Percentiles rank a stretch among this genome's conserved stretches.
Evolutionary conservation across 2,113 vertebrate genomes (phyloP).

Genomic region (Carassius auratus): DNA sequence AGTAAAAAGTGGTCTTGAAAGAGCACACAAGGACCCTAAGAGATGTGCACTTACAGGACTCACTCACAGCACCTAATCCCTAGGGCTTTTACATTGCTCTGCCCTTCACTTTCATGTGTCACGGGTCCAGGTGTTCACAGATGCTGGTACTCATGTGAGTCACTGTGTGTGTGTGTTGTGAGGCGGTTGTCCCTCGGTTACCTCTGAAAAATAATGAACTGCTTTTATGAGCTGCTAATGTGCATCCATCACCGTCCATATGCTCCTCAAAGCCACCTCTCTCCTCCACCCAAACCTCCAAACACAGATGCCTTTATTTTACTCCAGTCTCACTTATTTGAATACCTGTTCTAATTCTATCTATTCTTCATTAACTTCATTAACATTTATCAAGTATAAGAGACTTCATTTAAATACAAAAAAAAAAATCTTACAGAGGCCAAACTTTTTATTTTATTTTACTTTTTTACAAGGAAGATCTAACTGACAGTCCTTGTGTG

Average conservation of each 20-base stretch:
- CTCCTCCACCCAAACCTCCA: slow-evolving; percentile 54
- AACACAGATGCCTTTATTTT: slow-evolving; percentile 25
- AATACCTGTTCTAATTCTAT: slow-evolving; percentile 16
- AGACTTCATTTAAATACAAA: not conserved
- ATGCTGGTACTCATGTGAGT: slow-evolving; percentile 41
- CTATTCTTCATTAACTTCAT: not conserved
- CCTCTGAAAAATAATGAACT: slow-evolving; percentile 98
- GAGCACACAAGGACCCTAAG: slow-evolving; percentile 40
- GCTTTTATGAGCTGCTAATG: slow-evolving; percentile 98
- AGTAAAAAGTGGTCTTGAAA: slow-evolving; percentile 26
- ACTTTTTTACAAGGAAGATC: not conserved
- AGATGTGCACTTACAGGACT: slow-evolving; percentile 43
- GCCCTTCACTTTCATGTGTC: slow-evolving; percentile 44
- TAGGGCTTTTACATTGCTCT: slow-evolving; percentile 22
- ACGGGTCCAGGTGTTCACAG: slow-evolving; percentile 46
- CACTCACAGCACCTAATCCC: slow-evolving; percentile 17
- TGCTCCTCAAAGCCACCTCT: slow-evolving; percentile 80
- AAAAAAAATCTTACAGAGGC: not conserved
- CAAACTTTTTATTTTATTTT: not conserved
- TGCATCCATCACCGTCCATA: slow-evolving; percentile 96
- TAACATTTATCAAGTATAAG: not conserved
- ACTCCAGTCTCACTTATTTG: slow-evolving; percentile 28
- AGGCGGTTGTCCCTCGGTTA: slow-evolving; percentile 77
- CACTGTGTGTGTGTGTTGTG: not conserved
- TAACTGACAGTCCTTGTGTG: not conserved